These are phyloP conservation scores for Heloderma charlesbogerti DNA, from an alignment of 2,113 vertebrate species.

Conservation along the genomic window DNA sequence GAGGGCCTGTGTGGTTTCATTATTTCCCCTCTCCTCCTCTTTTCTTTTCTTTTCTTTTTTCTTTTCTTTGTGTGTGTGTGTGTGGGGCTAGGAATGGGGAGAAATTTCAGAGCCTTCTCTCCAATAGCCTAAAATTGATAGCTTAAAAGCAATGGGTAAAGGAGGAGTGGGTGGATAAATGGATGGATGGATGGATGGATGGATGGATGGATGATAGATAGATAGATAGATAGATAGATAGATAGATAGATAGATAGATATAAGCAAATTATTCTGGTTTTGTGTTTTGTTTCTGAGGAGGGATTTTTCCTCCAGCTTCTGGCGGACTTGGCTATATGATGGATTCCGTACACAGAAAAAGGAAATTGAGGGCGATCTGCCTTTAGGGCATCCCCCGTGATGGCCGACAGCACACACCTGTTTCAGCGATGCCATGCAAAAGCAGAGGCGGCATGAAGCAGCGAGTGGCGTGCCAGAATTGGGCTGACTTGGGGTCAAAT, in stretches of 20 bases:
- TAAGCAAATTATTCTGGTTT: neutral
- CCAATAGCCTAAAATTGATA: neutral
- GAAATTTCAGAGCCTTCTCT: neutral
- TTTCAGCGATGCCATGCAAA: neutral
- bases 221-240: neutral
- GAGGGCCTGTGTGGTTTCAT: conserved; percentile 3
- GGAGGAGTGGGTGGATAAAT: neutral
- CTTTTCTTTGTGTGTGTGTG: neutral
- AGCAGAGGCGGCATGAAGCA: neutral
- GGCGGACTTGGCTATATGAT: neutral
- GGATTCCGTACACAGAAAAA: neutral
- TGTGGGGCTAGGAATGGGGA: neutral
- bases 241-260: neutral
- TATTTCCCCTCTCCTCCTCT: neutral
- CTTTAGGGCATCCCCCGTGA: neutral
- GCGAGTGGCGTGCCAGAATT: no score
- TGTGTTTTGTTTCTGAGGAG: no score
- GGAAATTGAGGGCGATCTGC: no score
- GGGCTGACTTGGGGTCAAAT: no score
- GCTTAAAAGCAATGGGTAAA: neutral
- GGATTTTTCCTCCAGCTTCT: no score
- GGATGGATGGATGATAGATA: neutral
- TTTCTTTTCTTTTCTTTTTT: neutral
- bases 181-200: no score
- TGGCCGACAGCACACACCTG: no score